Evolutionary conservation across 2,113 vertebrate genomes (phyloP).

Genomic region (Colinus virginianus): DNA sequence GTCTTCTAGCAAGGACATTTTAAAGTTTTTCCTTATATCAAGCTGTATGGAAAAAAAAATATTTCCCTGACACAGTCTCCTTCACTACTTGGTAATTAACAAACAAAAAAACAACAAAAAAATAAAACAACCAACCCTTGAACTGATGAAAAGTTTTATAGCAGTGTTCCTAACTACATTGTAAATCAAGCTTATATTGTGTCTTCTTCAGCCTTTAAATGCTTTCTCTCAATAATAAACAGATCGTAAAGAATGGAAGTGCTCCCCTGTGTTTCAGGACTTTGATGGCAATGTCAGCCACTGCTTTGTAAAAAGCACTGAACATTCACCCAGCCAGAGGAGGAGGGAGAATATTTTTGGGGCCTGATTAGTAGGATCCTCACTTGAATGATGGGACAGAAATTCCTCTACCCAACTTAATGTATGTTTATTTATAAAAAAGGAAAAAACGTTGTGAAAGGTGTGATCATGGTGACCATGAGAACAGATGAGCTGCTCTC

Average conservation of each 20-base stretch:
- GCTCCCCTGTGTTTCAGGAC: neutral
- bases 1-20: neutral
- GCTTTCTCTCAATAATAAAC: neutral
- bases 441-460: neutral
- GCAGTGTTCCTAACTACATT: neutral
- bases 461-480: neutral
- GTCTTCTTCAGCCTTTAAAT: neutral
- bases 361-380: neutral
- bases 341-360: neutral
- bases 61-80: neutral
- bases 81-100: neutral
- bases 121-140: neutral
- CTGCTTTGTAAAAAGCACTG: neutral
- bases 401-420: neutral
- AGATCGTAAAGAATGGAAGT: neutral
- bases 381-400: neutral
- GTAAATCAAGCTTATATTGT: neutral
- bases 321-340: neutral
- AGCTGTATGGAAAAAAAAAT: neutral
- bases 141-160: neutral
- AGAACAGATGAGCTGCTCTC: neutral
- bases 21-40: neutral
- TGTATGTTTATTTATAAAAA: neutral
- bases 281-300: neutral
- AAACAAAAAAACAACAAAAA: neutral